phyloP scores from a whole-genome alignment of 1,140 invertebrate species.

The Heliothis subflexa region DNA sequence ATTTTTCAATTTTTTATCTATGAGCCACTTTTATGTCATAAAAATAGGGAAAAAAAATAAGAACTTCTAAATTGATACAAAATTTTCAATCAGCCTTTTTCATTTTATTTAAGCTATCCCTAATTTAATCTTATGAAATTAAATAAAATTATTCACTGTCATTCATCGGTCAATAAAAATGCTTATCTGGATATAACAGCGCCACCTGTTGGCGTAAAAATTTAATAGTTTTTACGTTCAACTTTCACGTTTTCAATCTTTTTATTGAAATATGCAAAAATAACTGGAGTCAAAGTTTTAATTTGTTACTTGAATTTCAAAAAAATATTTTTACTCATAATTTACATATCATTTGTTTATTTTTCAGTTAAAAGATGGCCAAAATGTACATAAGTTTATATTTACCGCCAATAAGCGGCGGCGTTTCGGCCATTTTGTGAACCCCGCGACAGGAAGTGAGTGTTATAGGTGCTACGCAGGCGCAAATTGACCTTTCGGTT shows the following conservation, averaged over 20 bases:
- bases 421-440: constrained; percentile 78
- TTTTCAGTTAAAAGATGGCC: not conserved
- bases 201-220: too few relatives aligned
- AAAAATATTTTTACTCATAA: not conserved
- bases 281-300: not conserved
- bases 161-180: too few relatives aligned
- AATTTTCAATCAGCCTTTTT: too few relatives aligned
- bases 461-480: constrained; percentile 86
- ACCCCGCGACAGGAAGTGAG: constrained; percentile 86
- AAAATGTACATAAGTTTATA: constrained; percentile 37
- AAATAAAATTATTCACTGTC: too few relatives aligned
- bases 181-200: too few relatives aligned
- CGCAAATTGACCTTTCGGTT: constrained; percentile 87
- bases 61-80: too few relatives aligned
- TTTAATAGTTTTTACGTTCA: not conserved
- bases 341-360: not conserved
- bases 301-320: not conserved
- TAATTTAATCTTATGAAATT: too few relatives aligned
- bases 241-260: constrained; percentile 41
- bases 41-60: too few relatives aligned
- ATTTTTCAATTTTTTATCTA: too few relatives aligned
- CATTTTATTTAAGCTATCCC: too few relatives aligned
- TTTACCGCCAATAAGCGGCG: constrained; percentile 71
- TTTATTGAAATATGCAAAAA: not conserved
- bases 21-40: too few relatives aligned